Conservation (phyloP, 2,797 vertebrate genomes). For the Callimico goeldii region DNA sequence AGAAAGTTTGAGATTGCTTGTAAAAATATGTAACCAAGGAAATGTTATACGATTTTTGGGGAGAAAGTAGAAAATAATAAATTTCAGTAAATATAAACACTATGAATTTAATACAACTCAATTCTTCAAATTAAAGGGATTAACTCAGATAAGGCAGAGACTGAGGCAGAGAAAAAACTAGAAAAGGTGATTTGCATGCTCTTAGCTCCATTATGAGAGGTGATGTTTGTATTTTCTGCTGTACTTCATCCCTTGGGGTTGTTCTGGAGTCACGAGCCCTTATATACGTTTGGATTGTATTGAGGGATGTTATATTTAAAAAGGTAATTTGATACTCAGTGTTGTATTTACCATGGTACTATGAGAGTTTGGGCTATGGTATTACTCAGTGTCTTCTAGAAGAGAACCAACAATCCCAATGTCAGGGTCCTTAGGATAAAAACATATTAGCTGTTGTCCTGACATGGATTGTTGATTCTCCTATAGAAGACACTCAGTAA, state of each 20-base stretch:
- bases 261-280: background rate
- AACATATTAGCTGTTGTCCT: no score
- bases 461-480: no score
- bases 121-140: background rate
- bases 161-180: background rate
- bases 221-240: background rate
- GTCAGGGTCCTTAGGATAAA: no score
- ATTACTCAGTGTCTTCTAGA: background rate
- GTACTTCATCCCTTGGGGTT: background rate
- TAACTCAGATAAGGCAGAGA: background rate
- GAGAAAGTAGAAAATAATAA: background rate
- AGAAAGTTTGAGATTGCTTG: background rate
- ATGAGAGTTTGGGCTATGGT: background rate
- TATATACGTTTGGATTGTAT: background rate
- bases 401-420: no score
- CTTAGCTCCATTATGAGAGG: background rate
- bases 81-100: background rate
- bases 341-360: background rate
- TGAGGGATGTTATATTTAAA: background rate
- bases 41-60: background rate
- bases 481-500: no score
- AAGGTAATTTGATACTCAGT: background rate
- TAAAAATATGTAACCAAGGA: background rate
- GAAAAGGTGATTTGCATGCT: background rate
- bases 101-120: background rate